Percentiles rank a stretch among this genome's conserved stretches.
Evolutionary conservation across 2,888 invertebrate species (phyloP).

Genomic region (Dioctria rufipes): DNA sequence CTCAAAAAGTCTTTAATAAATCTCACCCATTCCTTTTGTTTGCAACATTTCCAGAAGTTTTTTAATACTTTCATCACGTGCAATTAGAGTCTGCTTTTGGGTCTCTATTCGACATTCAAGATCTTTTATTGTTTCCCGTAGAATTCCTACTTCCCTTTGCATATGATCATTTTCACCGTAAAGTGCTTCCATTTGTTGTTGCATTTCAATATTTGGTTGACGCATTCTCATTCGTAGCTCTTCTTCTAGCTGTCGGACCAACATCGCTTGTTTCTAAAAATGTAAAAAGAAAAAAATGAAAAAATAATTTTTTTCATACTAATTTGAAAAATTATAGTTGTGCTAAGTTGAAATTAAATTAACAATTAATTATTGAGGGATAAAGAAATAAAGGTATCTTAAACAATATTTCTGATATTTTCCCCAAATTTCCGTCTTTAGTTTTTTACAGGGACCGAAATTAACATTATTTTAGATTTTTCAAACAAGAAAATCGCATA

Average conservation of each 20-base stretch:
- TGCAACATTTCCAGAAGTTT: slow-evolving; percentile 98
- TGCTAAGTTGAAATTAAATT: no score
- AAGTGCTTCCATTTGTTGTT: slow-evolving; percentile 92
- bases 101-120: slow-evolving; percentile 97
- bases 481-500: no score
- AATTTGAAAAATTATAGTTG: not conserved
- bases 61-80: slow-evolving; percentile 98
- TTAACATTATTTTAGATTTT: no score
- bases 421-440: no score
- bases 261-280: slow-evolving; percentile 92
- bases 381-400: no score
- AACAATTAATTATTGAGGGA: no score
- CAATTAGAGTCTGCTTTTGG: slow-evolving; percentile 96
- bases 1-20: slow-evolving; percentile 23
- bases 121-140: slow-evolving; percentile 96
- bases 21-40: slow-evolving; percentile 95
- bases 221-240: slow-evolving; percentile 90
- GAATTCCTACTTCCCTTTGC: slow-evolving; percentile 91
- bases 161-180: slow-evolving; percentile 96
- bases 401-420: no score
- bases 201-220: slow-evolving; percentile 91
- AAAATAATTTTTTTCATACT: not conserved
- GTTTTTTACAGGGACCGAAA: no score
- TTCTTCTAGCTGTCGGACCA: slow-evolving; percentile 94
- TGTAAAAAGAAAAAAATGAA: slow-evolving; percentile 66